Conservation (phyloP, 2,113 vertebrate species). For the Bothrops jararaca region DNA sequence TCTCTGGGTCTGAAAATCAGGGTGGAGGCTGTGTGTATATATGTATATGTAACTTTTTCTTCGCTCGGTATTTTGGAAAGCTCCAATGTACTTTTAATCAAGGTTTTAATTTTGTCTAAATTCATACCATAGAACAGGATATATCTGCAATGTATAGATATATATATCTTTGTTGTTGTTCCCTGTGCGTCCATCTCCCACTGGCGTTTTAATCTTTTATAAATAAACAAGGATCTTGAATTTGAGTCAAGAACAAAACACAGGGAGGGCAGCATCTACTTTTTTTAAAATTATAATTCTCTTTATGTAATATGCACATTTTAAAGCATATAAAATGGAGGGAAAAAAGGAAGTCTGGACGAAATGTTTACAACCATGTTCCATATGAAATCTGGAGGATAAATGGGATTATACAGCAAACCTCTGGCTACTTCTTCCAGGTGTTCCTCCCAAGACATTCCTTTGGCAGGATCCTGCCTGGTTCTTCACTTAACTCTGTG, state of each 20-base stretch:
- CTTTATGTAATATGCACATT: neutral
- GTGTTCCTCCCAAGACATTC: neutral
- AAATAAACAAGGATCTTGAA: neutral
- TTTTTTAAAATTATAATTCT: neutral
- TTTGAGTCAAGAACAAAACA: neutral
- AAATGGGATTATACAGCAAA: neutral
- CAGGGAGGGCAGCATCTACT: neutral
- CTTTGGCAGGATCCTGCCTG: neutral
- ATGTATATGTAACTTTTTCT: neutral
- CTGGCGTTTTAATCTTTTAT: neutral
- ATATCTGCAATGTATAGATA: neutral
- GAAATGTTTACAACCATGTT: neutral
- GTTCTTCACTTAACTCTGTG: neutral
- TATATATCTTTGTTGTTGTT: neutral
- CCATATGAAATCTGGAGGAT: neutral
- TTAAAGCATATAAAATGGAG: neutral
- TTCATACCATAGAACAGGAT: neutral
- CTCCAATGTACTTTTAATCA: conserved; percentile 30
- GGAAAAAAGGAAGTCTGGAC: no score
- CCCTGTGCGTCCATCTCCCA: neutral
- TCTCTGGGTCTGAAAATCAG: neutral
- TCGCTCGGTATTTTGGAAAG: neutral
- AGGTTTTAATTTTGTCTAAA: neutral
- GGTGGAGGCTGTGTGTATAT: neutral
- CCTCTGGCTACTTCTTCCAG: fast-evolving